Base-by-base conservation (phyloP, 2,113 vertebrate genomes). In the Sinosuthora webbiana region DNA sequence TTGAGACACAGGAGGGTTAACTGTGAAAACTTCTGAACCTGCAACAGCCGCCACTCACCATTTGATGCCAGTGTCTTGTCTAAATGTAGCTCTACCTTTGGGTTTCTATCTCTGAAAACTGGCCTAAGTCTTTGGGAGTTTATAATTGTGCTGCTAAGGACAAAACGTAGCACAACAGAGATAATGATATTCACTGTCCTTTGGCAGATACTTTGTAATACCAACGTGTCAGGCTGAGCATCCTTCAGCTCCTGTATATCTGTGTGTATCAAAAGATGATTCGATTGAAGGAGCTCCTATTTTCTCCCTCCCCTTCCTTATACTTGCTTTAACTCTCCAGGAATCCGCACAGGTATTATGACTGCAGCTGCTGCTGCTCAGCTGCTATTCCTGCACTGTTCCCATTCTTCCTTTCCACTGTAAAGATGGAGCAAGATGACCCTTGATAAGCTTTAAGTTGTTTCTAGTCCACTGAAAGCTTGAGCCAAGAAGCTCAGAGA, bases 51-150 rank as follows among this genome's bases (percentile, higher is more conserved):
- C 53, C n/a, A 56, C 28, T 76, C 49, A 53, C 20, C 17, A 17
- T 67, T 81, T 81, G 74, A 75, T 68, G 65, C 33, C 25, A 20
- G 23, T 33, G 23, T 83, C 64, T 87, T 33, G 23, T 83, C 64
- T 87, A 93, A 89, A 91, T 22, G 49, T 45, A 87, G 77, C 63
- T 89, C 57, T 71, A 44, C 52, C 47, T 83, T 47, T 0, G 15
- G 13, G 65, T 63, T 94, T 90, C 64, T 89, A 1, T 84, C 87
- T 92, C 91, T 84, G 83, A 82, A 89, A 87, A 37, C n/a, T 87
- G 81, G 13, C 47, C 28, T 23, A 31, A 52, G 44, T 56, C 37
- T 63, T 84, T 15, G 41, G n/a, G 39, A 33, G 2, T 20, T 92
- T 80, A 42, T 5, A 55, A 67, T 39, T 62, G 33, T 83, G 31